phyloP scores from a whole-genome alignment of 30 jellyfish, hydroid and myxozoan species.

The Chironex yamaguchii region DNA sequence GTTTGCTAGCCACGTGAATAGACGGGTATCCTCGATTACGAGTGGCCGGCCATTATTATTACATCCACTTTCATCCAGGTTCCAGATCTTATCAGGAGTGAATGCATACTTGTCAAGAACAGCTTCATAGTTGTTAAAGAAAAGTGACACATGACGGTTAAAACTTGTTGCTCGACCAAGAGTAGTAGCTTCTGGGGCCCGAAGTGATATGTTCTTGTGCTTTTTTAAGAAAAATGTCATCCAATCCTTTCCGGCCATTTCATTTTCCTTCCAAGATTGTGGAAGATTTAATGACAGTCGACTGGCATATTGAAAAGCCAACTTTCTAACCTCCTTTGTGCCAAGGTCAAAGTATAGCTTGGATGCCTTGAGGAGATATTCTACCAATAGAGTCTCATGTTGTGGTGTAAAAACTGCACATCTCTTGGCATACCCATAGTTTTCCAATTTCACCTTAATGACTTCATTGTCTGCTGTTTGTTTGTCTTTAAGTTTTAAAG shows the following conservation, averaged over 20 bases:
- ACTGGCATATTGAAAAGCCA: conserved; percentile 33
- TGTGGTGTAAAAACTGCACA: conserved; percentile 2
- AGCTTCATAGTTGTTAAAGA: conserved; percentile 2
- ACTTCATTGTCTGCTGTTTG: background rate
- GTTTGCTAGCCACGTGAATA: too few relatives aligned
- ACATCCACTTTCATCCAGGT: conserved; percentile 60
- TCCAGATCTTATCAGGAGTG: conserved; percentile 30
- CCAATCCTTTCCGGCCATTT: conserved; percentile 61
- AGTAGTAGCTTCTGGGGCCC: conserved; percentile 63
- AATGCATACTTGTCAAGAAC: conserved; percentile 7
- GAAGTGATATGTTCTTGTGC: conserved; percentile 17
- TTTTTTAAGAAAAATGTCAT: conserved; percentile 1
- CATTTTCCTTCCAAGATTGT: conserved; percentile 13
- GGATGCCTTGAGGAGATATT: too few relatives aligned
- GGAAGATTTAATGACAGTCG: conserved; percentile 15
- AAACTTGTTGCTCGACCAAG: conserved; percentile 22
- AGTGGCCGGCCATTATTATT: too few relatives aligned
- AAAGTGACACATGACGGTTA: conserved; percentile 20
- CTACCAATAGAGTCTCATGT: conserved; percentile 23
- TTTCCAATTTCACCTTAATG: background rate
- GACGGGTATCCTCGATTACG: too few relatives aligned
- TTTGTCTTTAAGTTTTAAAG: conserved; percentile 8
- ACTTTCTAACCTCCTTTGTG: conserved; percentile 19
- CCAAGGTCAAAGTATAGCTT: conserved; percentile 39
- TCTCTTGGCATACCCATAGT: background rate